A percentile compares a stretch with the other conserved stretches of the same genome.
phyloP scores from a whole-genome alignment of 2,113 vertebrate genomes.

The Pontoporia blainvillei region DNA sequence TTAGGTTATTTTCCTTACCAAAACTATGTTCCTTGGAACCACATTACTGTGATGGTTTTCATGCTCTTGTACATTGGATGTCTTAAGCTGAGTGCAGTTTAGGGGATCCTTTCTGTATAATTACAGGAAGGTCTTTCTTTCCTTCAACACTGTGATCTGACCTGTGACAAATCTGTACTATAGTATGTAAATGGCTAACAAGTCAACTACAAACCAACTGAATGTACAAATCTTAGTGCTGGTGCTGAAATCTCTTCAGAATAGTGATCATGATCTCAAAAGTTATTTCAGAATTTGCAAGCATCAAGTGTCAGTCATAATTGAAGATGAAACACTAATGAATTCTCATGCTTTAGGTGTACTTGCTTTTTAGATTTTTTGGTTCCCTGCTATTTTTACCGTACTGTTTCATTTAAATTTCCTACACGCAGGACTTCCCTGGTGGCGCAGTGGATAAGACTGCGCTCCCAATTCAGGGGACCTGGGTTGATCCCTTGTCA shows the following conservation, averaged over 20 bases:
- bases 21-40: slow-evolving; percentile 68
- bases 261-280: not conserved
- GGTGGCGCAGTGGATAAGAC: too few species aligned
- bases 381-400: slow-evolving; percentile 87
- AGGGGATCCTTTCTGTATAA: not conserved
- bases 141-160: not conserved
- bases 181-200: not conserved
- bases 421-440: slow-evolving; percentile 36
- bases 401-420: not conserved
- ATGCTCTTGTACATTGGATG: slow-evolving; percentile 76
- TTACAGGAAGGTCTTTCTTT: not conserved
- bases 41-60: slow-evolving; percentile 61
- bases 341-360: slow-evolving; percentile 82
- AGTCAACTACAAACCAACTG: not conserved
- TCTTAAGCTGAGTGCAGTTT: slow-evolving; percentile 71
- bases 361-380: slow-evolving; percentile 83
- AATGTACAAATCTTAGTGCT: not conserved
- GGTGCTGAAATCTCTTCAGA: not conserved
- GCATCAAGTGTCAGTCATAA: slow-evolving; percentile 78
- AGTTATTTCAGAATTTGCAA: not conserved
- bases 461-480: too few species aligned
- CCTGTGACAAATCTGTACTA: not conserved
- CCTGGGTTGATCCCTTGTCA: too few species aligned
- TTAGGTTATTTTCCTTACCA: slow-evolving; percentile 69
- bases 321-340: slow-evolving; percentile 81